Evolutionary conservation across 1,140 invertebrate species (phyloP).

Genomic region (Saccostrea glomerata): DNA sequence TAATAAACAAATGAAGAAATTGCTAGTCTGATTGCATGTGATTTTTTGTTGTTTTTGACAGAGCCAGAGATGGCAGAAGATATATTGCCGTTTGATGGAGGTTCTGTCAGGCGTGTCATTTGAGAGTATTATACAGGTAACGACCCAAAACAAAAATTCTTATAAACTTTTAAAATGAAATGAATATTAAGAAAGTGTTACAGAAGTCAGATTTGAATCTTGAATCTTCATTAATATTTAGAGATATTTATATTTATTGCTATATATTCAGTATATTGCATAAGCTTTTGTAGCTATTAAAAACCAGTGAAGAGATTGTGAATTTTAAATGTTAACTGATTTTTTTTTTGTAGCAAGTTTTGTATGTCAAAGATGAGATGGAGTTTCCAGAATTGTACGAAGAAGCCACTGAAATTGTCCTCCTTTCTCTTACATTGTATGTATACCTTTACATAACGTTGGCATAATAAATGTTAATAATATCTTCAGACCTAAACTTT

Average conservation of each 20-base stretch:
- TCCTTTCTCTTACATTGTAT: slow-evolving; percentile 50
- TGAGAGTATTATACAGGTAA: slow-evolving; percentile 42
- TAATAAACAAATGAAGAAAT: too few species aligned
- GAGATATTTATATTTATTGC: too few species aligned
- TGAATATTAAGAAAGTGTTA: too few species aligned
- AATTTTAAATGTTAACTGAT: too few species aligned
- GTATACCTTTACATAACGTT: background rate
- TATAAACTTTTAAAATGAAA: background rate
- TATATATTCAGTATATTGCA: too few species aligned
- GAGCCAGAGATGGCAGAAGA: slow-evolving; percentile 47
- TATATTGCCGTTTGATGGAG: slow-evolving; percentile 38
- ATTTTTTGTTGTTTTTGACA: slow-evolving; percentile 26
- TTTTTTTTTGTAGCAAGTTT: background rate
- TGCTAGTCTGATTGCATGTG: too few species aligned
- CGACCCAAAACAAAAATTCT: background rate
- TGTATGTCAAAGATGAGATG: slow-evolving; percentile 30
- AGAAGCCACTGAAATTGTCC: slow-evolving; percentile 47
- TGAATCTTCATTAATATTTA: too few species aligned
- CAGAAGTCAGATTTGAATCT: background rate
- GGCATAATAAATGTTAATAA: background rate
- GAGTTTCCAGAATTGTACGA: slow-evolving; percentile 53
- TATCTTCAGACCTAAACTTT: background rate
- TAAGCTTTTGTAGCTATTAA: too few species aligned
- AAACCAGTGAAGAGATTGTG: too few species aligned
- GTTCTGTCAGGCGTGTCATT: slow-evolving; percentile 35